Evolutionary conservation across 1,140 invertebrate genomes (phyloP).

Genomic region (Neotoxoptera formosana): DNA sequence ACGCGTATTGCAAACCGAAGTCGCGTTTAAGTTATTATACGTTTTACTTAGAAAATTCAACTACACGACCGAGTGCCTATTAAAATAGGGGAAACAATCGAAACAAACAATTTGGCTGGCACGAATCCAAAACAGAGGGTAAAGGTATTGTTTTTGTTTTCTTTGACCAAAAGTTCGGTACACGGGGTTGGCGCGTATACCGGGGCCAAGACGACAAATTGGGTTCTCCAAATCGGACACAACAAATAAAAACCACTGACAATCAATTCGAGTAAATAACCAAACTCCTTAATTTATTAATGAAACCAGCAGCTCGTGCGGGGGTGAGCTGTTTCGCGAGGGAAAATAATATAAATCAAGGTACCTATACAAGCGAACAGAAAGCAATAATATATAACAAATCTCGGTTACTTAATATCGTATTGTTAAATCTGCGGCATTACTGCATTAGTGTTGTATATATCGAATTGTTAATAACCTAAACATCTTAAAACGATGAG

Average conservation of each 20-base stretch:
- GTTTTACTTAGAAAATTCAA: background rate
- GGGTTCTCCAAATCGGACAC: constrained; percentile 24
- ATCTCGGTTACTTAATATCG: background rate
- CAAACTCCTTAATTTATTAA: constrained; percentile 50
- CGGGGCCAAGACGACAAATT: constrained; percentile 43
- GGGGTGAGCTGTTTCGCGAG: background rate
- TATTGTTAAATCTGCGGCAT: background rate
- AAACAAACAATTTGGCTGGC: background rate
- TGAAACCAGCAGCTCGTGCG: background rate
- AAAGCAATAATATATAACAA: constrained; percentile 10
- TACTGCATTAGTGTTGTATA: too few species aligned
- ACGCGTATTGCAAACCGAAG: background rate
- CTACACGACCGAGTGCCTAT: background rate
- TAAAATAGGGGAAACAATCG: constrained; percentile 21
- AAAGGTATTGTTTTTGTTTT: constrained; percentile 39
- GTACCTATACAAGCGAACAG: background rate
- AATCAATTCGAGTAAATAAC: constrained; percentile 46
- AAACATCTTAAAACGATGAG: background rate
- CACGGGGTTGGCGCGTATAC: background rate
- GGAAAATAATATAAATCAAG: background rate
- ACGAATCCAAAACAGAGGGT: background rate
- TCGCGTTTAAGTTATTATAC: background rate
- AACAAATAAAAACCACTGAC: constrained; percentile 33
- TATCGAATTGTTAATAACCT: background rate
- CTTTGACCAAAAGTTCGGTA: background rate